phyloP scores from a whole-genome alignment of 2,113 vertebrate genomes.

The Tragelaphus scriptus region DNA sequence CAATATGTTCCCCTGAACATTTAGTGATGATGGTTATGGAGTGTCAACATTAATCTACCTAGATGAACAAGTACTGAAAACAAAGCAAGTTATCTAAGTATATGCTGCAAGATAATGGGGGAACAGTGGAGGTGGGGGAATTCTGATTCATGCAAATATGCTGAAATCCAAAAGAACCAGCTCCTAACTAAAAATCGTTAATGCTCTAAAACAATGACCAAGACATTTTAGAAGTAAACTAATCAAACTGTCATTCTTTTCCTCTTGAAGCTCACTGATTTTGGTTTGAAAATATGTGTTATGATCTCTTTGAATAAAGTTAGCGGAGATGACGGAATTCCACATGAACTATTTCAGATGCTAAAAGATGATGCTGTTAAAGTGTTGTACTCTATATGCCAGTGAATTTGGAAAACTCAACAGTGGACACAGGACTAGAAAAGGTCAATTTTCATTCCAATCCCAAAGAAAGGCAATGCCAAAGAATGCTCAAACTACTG shows the following conservation, averaged over 20 bases:
- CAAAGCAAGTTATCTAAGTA: background rate
- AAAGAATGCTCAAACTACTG: background rate
- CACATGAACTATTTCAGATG: background rate
- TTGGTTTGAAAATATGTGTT: background rate
- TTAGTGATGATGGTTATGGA: too few species aligned
- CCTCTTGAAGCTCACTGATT: background rate
- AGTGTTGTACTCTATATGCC: background rate
- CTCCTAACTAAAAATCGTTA: background rate
- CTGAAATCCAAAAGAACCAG: background rate
- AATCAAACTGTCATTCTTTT: background rate
- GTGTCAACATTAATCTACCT: background rate
- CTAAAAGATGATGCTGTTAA: background rate
- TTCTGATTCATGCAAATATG: background rate
- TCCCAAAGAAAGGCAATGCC: background rate
- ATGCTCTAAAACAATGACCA: background rate
- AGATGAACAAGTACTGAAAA: background rate
- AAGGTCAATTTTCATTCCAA: background rate
- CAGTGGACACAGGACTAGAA: background rate
- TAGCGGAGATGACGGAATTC: background rate
- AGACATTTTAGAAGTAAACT: background rate
- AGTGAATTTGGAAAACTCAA: background rate
- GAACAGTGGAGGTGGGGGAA: too few species aligned
- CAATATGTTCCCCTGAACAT: background rate
- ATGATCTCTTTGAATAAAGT: background rate
- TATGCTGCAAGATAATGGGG: background rate